These are phyloP conservation scores for Acanthosepion esculentum DNA, from an alignment of 2,888 invertebrate species.

Conservation along the genomic window DNA sequence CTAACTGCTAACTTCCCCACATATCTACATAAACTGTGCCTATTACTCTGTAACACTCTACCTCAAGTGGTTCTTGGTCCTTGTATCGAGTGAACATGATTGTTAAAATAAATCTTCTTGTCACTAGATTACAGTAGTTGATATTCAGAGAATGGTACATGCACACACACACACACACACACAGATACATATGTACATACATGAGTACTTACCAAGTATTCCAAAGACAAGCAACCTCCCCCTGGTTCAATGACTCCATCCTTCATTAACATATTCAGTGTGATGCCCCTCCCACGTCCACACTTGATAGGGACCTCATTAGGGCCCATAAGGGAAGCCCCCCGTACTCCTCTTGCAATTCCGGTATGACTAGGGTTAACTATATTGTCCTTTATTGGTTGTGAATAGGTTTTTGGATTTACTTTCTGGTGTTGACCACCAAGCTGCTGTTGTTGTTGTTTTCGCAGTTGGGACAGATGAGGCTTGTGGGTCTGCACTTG, in stretches of 20 bases:
- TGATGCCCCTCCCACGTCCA: constrained; percentile 79
- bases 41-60: too few species aligned
- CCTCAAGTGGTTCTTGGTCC: too few species aligned
- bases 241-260: constrained; percentile 90
- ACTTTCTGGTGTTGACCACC: neutral
- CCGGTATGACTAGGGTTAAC: neutral
- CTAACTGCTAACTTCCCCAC: too few species aligned
- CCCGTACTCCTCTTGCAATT: neutral
- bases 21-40: too few species aligned
- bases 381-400: neutral
- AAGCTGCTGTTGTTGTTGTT: neutral
- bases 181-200: neutral
- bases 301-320: neutral
- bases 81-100: too few species aligned
- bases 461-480: neutral
- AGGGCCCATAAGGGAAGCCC: neutral
- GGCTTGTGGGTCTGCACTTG: neutral
- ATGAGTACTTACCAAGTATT: constrained; percentile 83
- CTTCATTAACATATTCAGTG: constrained; percentile 88
- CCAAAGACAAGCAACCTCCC: constrained; percentile 88
- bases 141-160: too few species aligned
- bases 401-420: neutral
- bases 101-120: too few species aligned
- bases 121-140: too few species aligned
- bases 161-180: neutral